Base-by-base conservation (phyloP, 2,797 vertebrate species). In the Thripadectes ignobilis region DNA sequence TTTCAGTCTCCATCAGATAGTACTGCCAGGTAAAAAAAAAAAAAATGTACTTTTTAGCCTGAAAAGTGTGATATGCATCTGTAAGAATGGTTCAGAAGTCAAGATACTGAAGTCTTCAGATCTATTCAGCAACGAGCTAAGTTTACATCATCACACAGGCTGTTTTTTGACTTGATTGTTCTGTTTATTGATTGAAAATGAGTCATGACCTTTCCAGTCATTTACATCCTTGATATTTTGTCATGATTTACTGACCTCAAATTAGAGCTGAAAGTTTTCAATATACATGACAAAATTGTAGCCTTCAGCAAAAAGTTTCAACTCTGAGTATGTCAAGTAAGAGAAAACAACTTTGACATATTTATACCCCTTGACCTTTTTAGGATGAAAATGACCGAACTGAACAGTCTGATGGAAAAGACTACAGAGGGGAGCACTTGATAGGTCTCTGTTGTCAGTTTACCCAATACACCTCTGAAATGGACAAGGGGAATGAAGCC, bases 231-330 rank as follows among this genome's bases (percentile, higher is more conserved):
- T 85, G 75, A 77, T 91, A 71, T 92, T 91, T 95, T 74, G 36
- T 85, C 68, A 19, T 91, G 57, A 87, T 71, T 92, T 88, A 85
- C 52, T 66, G 71, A n/a, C 74, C 92, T 72, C 48, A 85, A 63
- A 92, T 89, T 73, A 67, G 78, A 88, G 15, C 24, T 76, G 84
- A 79, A 94, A 52, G 19, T 38, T 89, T 95, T 61, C 61, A 66
- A n/a, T 14, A 10, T 34, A 48, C 7, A 10, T 67, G 89, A 55
- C 49, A 91, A 91, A 93, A 19, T 36, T 59, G 36, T 63, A 82
- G 72, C 74, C 89, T 94, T 94, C 45, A 74, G 95, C 59, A 73
- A 89, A 89, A 91, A 27, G 23, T 82, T 92, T 91, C 67, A 76
- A 30, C 59, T 91, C 77, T 59, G 46, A 84, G 75, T 94, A 91